These are phyloP conservation scores for Drosophila meridionalis DNA, from an alignment of 2,888 invertebrate species.

Conservation along the genomic window DNA sequence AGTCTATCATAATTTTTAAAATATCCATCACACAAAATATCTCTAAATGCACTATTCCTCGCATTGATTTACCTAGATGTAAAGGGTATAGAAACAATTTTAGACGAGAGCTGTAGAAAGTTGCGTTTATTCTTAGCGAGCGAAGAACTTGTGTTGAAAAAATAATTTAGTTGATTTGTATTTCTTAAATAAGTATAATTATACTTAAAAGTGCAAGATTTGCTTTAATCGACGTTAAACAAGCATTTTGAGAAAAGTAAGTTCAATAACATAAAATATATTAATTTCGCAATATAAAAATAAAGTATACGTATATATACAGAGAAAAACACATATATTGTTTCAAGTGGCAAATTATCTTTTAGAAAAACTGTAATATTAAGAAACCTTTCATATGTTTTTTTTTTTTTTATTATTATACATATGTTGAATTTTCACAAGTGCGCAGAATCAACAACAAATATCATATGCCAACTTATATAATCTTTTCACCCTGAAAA, in stretches of 20 bases:
- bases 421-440: neutral
- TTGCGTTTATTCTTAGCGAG: conserved; percentile 6
- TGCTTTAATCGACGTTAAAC: neutral
- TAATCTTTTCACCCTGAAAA: neutral
- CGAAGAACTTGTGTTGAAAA: neutral
- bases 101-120: neutral
- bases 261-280: neutral
- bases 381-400: too few relatives aligned
- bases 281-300: too few relatives aligned
- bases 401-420: too few relatives aligned
- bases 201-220: neutral
- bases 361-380: too few relatives aligned
- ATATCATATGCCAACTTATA: neutral
- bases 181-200: neutral
- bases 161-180: neutral
- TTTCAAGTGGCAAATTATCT: too few relatives aligned
- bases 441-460: conserved; percentile 4
- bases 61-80: neutral
- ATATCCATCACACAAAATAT: neutral
- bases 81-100: conserved; percentile 25
- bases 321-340: too few relatives aligned
- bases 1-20: neutral
- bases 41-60: neutral
- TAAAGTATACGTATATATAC: too few relatives aligned
- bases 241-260: neutral